Conservation (phyloP, 2,113 vertebrate genomes). For the Struthio camelus region DNA sequence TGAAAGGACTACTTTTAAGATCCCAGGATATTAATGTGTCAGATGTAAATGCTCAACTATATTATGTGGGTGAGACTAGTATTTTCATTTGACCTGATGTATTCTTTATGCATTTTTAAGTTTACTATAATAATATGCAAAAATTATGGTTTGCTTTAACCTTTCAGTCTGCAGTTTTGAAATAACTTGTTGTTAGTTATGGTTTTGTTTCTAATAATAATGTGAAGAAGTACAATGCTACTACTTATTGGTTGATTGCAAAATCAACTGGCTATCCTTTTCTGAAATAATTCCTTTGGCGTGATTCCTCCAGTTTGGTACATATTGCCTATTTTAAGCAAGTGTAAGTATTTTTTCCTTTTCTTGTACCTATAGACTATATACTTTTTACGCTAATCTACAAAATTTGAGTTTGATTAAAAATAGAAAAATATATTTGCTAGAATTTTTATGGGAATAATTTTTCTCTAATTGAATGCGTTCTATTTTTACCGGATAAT, state of each 20-base stretch:
- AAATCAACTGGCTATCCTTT: conserved; percentile 45
- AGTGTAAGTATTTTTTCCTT: conserved; percentile 17
- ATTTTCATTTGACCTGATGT: conserved; percentile 22
- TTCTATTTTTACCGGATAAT: background rate
- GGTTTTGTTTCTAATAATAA: conserved; percentile 64
- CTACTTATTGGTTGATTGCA: conserved; percentile 49
- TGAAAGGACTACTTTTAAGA: conserved; percentile 15
- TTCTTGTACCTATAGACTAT: background rate
- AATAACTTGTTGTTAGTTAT: conserved; percentile 49
- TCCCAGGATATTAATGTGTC: conserved; percentile 58
- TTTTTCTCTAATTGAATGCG: conserved; percentile 10
- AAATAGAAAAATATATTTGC: conserved; percentile 5
- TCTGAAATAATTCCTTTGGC: conserved; percentile 42
- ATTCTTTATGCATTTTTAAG: conserved; percentile 44
- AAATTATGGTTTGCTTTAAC: conserved; percentile 49
- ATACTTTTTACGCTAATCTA: conserved; percentile 36
- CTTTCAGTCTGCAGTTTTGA: conserved; percentile 59
- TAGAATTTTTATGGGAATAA: background rate
- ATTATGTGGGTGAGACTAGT: conserved; percentile 15
- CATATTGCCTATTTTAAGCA: conserved; percentile 37
- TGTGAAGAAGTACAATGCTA: background rate
- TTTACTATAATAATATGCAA: conserved; percentile 53
- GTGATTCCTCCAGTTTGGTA: background rate
- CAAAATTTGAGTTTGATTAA: conserved; percentile 16
- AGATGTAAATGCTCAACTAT: conserved; percentile 14